Conservation (phyloP, 2,797 vertebrate genomes). For the Amazona finschi region DNA sequence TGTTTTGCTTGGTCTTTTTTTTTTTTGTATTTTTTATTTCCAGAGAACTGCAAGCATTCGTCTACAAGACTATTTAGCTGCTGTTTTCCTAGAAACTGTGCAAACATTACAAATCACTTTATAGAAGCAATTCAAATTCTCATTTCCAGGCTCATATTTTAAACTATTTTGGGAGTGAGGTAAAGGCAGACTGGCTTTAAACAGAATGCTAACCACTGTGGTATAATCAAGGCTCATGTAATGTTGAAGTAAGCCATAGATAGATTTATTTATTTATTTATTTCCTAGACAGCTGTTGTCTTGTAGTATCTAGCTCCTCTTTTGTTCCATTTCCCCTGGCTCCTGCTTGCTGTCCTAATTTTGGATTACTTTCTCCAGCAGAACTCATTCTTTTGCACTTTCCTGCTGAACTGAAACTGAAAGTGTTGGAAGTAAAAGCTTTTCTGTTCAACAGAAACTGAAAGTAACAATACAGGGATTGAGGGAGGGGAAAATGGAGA, state of each 20-base stretch:
- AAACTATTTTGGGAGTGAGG: background rate
- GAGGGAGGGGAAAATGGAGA: background rate
- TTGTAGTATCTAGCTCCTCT: background rate
- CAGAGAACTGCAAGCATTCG: background rate
- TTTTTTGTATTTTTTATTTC: background rate
- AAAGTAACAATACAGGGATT: background rate
- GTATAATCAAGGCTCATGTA: background rate
- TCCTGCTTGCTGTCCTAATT: background rate
- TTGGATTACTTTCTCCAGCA: background rate
- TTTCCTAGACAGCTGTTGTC: background rate
- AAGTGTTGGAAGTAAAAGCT: background rate
- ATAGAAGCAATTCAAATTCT: background rate
- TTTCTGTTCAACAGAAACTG: constrained; percentile 17
- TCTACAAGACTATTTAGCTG: background rate
- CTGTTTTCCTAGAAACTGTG: constrained; percentile 2
- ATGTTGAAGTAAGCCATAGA: background rate
- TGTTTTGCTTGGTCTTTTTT: background rate
- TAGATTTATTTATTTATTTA: background rate
- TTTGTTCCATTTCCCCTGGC: background rate
- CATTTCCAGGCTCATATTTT: background rate
- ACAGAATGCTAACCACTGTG: background rate
- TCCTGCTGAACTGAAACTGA: constrained; percentile 45
- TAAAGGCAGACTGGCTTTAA: background rate
- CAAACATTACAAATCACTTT: background rate
- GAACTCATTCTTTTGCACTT: background rate